Evolutionary conservation across 2,113 vertebrate species (phyloP).

Genomic region (Sardina pilchardus): DNA sequence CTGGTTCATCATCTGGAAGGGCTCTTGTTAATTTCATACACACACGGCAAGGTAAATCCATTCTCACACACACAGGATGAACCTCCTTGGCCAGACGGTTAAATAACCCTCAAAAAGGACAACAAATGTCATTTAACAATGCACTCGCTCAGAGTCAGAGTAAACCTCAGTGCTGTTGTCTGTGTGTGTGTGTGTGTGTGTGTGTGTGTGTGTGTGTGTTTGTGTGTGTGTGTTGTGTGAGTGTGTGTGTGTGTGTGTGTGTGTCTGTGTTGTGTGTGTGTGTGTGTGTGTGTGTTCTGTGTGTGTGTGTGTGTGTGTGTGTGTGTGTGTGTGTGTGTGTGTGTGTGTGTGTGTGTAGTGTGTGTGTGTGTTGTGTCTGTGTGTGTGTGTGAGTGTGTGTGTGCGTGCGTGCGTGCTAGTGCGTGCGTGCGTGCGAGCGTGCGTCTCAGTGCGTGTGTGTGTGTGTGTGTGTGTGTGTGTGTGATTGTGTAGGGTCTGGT

Average conservation of each 20-base stretch:
- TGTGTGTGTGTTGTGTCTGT: constrained; percentile 10
- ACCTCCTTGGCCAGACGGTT: background rate
- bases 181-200: constrained; percentile 7
- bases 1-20: constrained; percentile 98
- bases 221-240: too few species aligned
- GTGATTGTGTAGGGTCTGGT: constrained; percentile 81
- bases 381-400: constrained; percentile 25
- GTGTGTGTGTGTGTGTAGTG: constrained; percentile 20
- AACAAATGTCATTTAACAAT: constrained; percentile 3
- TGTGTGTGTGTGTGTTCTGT: background rate
- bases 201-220: constrained; percentile 29
- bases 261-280: constrained; percentile 12
- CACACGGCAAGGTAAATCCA: constrained; percentile 85
- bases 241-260: constrained; percentile 19
- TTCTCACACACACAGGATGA: background rate
- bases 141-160: background rate
- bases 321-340: constrained; percentile 20
- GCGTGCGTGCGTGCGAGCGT: background rate
- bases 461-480: constrained; percentile 30
- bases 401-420: constrained; percentile 4
- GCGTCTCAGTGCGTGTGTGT: constrained; percentile 7
- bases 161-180: background rate
- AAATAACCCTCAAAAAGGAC: background rate
- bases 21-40: constrained; percentile 94
- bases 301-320: constrained; percentile 31